These are phyloP conservation scores for Oncorhynchus kisutch DNA, from an alignment of 2,113 vertebrate genomes.

Conservation along the genomic window DNA sequence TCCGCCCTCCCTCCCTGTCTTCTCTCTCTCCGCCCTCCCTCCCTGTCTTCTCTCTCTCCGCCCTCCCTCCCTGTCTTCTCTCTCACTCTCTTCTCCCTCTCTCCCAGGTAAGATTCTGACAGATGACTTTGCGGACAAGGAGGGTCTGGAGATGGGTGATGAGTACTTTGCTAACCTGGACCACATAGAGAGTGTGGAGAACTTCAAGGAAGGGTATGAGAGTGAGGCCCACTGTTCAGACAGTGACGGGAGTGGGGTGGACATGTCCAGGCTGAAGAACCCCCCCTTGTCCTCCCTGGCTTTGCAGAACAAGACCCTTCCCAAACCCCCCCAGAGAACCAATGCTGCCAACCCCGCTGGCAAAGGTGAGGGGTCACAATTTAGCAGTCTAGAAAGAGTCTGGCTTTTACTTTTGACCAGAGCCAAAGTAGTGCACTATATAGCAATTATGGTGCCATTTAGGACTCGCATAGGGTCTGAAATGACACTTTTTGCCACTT, in stretches of 20 bases:
- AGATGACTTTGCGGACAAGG: slow-evolving; percentile 95
- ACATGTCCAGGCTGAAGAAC: slow-evolving; percentile 78
- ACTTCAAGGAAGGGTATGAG: slow-evolving; percentile 97
- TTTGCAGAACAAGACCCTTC: slow-evolving; percentile 52
- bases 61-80: not conserved
- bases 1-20: too few relatives aligned
- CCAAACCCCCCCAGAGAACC: slow-evolving; percentile 48
- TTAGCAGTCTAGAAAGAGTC: not conserved
- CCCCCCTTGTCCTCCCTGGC: slow-evolving; percentile 50
- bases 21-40: not conserved
- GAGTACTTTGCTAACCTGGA: slow-evolving; percentile 98
- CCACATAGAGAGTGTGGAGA: slow-evolving; percentile 98
- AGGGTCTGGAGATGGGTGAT: slow-evolving; percentile 95
- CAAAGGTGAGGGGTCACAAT: slow-evolving; percentile 34
- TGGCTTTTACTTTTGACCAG: not conserved
- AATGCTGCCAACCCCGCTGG: slow-evolving; percentile 28
- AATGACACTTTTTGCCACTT: not conserved
- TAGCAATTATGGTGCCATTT: not conserved
- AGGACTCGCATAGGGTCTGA: not conserved
- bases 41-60: not conserved
- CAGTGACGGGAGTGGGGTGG: slow-evolving; percentile 93
- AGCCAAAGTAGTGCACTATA: not conserved
- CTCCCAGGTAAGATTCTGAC: slow-evolving; percentile 92
- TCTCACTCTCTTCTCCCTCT: not conserved
- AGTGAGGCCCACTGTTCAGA: slow-evolving; percentile 90